Percentiles rank a stretch among this genome's conserved stretches.
phyloP scores from a whole-genome alignment of 2,113 vertebrate genomes.

The Sardina pilchardus region DNA sequence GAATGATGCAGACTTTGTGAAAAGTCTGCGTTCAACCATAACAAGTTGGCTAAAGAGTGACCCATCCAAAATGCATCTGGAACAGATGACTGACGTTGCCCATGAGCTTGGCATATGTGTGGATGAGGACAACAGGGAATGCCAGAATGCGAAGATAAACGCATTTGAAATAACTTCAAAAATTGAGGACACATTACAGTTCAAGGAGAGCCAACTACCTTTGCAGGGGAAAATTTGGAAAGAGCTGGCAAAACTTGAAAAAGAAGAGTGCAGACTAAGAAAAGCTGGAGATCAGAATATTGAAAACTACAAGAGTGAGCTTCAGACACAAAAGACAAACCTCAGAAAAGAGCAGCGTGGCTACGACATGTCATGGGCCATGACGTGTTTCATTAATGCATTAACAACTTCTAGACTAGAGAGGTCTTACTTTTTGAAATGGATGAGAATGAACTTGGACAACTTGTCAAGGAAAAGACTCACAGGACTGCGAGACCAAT shows the following conservation, averaged over 20 bases:
- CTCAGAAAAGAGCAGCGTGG: background rate
- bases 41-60: background rate
- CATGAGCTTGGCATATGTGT: conserved; percentile 46
- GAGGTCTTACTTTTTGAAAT: conserved; percentile 52
- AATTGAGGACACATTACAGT: conserved; percentile 30
- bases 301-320: conserved; percentile 44
- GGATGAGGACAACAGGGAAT: conserved; percentile 48
- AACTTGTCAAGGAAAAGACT: conserved; percentile 20
- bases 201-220: conserved; percentile 50
- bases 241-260: conserved; percentile 53
- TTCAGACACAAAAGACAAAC: background rate
- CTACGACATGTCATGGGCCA: background rate
- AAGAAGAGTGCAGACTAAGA: conserved; percentile 49
- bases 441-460: conserved; percentile 53
- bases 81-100: conserved; percentile 31
- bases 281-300: background rate
- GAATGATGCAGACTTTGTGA: conserved; percentile 49
- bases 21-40: conserved; percentile 29
- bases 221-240: conserved; percentile 57
- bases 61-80: background rate
- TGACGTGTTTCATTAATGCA: conserved; percentile 47
- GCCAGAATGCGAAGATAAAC: conserved; percentile 16
- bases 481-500: background rate
- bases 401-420: conserved; percentile 36
- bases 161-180: conserved; percentile 34